Conservation (phyloP, 2,888 invertebrate species). For the Hyppa rectilinea region DNA sequence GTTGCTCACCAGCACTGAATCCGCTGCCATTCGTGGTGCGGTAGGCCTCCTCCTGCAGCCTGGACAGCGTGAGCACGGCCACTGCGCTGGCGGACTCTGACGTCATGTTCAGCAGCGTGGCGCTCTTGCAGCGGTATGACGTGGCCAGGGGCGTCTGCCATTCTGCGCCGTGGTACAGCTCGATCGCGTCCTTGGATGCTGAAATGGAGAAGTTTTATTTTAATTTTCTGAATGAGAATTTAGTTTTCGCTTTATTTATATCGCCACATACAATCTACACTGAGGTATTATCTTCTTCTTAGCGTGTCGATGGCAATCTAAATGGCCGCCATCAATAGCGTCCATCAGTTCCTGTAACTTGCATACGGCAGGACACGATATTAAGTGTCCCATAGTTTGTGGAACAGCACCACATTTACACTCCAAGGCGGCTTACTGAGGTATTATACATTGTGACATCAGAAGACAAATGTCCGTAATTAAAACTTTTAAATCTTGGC, state of each 20-base stretch:
- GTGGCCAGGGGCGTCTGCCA: conserved; percentile 92
- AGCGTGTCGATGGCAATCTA: no score
- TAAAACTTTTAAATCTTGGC: no score
- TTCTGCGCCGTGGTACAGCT: conserved; percentile 87
- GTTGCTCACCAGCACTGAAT: conserved; percentile 92
- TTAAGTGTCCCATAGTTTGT: no score
- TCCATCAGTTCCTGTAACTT: no score
- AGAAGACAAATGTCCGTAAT: no score
- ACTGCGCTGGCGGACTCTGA: conserved; percentile 70
- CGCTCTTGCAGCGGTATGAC: conserved; percentile 93
- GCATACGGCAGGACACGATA: no score
- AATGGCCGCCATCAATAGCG: no score
- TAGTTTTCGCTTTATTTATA: not conserved
- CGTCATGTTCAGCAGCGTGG: conserved; percentile 91
- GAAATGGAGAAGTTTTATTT: conserved; percentile 27
- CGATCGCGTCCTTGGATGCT: conserved; percentile 78
- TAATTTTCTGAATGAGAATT: not conserved
- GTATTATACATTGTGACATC: no score
- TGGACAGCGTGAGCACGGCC: conserved; percentile 90
- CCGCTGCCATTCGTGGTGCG: conserved; percentile 84
- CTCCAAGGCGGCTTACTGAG: no score
- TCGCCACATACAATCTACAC: not conserved
- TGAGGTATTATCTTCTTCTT: no score
- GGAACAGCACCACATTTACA: no score
- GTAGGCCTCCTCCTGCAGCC: conserved; percentile 95